A percentile compares a stretch with the other conserved stretches of the same genome.
These are phyloP conservation scores for Nerophis lumbriciformis DNA, from an alignment of 2,113 vertebrate species.

Conservation along the genomic window DNA sequence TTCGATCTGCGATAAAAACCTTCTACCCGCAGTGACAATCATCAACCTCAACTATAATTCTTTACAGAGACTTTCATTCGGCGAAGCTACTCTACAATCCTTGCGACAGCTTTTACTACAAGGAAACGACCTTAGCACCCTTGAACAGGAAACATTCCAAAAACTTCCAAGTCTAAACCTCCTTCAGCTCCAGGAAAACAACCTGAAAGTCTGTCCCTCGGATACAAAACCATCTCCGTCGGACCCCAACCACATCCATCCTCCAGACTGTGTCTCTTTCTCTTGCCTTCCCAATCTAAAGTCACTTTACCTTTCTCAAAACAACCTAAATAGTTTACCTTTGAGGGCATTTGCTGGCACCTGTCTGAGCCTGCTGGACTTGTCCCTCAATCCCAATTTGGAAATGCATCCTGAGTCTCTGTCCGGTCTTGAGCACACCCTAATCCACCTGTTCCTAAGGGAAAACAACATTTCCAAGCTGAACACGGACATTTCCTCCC, in stretches of 20 bases:
- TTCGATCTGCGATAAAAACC: conserved; percentile 22
- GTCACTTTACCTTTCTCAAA: conserved; percentile 78
- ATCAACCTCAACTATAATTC: conserved; percentile 84
- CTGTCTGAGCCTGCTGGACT: conserved; percentile 74
- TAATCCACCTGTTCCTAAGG: conserved; percentile 78
- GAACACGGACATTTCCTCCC: conserved; percentile 75
- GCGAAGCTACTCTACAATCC: conserved; percentile 34
- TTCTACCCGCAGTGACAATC: conserved; percentile 65
- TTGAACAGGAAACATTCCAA: conserved; percentile 73
- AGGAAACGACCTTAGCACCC: conserved; percentile 70
- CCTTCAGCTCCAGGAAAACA: conserved; percentile 81
- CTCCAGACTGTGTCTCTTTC: conserved; percentile 72
- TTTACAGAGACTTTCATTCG: conserved; percentile 72
- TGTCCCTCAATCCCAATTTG: conserved; percentile 82
- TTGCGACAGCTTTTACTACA: conserved; percentile 78
- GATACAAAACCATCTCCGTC: conserved; percentile 27
- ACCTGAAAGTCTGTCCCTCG: conserved; percentile 67
- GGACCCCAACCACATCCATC: conserved; percentile 27
- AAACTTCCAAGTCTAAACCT: conserved; percentile 71
- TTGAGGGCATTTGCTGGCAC: conserved; percentile 72
- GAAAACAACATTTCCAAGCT: conserved; percentile 75
- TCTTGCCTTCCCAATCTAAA: conserved; percentile 64
- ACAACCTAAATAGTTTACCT: conserved; percentile 70
- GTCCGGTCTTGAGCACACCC: conserved; percentile 78
- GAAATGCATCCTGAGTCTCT: conserved; percentile 72